Evolutionary conservation across 1,140 invertebrate species (phyloP).

Genomic region (Reticulitermes speratus): DNA sequence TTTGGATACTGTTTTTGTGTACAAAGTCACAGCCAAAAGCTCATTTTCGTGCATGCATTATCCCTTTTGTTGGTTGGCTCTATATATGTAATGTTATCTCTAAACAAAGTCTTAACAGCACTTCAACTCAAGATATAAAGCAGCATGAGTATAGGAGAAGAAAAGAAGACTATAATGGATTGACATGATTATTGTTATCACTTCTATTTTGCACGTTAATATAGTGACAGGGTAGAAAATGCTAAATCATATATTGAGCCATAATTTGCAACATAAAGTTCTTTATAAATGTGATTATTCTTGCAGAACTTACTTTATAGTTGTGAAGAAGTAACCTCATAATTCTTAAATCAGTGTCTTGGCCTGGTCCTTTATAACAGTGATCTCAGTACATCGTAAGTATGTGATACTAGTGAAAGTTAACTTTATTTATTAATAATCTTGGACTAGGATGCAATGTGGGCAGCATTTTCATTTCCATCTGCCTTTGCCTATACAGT

Average conservation of each 20-base stretch:
- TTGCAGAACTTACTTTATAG: too few relatives aligned
- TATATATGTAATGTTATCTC: conserved; percentile 21
- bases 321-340: too few relatives aligned
- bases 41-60: conserved; percentile 27
- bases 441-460: too few relatives aligned
- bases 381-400: too few relatives aligned
- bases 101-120: neutral
- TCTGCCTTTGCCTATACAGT: too few relatives aligned
- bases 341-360: too few relatives aligned
- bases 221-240: neutral
- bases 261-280: too few relatives aligned
- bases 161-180: conserved; percentile 10
- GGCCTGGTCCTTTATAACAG: too few relatives aligned
- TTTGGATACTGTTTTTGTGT: conserved; percentile 31
- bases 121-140: neutral
- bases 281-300: too few relatives aligned
- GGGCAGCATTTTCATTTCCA: too few relatives aligned
- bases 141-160: neutral
- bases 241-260: neutral
- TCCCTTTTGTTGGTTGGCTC: conserved; percentile 32
- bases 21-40: conserved; percentile 30
- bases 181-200: neutral
- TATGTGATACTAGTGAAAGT: too few relatives aligned
- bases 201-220: neutral
- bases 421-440: too few relatives aligned